Evolutionary conservation across 2,888 invertebrate species (phyloP).

Genomic region (Apamea sordens): DNA sequence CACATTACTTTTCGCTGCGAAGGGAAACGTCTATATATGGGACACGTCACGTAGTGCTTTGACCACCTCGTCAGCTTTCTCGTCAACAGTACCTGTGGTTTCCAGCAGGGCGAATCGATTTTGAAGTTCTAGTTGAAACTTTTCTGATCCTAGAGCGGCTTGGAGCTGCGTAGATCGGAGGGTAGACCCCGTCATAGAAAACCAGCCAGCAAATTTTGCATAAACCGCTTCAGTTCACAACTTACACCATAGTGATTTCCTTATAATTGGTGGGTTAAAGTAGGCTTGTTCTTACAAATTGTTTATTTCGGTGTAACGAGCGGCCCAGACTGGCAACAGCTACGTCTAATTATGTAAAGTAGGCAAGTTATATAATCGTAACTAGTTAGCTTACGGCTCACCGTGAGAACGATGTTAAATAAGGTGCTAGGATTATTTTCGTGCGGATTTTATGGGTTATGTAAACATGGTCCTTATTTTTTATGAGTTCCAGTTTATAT

Average conservation of each 20-base stretch:
- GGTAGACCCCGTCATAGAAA: neutral
- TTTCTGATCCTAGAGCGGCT: neutral
- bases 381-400: conserved; percentile 55
- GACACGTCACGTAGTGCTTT: neutral
- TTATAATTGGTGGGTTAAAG: conserved; percentile 70
- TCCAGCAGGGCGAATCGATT: too few relatives aligned
- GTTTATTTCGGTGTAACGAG: conserved; percentile 72
- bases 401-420: conserved; percentile 62
- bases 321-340: conserved; percentile 62
- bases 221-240: conserved; percentile 39
- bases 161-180: neutral
- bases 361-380: conserved; percentile 63
- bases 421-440: conserved; percentile 49
- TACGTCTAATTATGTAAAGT: conserved; percentile 69
- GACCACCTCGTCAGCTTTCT: neutral
- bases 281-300: conserved; percentile 71
- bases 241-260: conserved; percentile 63
- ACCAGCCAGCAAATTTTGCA: neutral
- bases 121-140: neutral
- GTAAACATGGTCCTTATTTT: conserved; percentile 23
- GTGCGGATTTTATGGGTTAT: conserved; percentile 45
- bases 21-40: neutral
- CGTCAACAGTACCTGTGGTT: neutral
- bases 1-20: neutral
- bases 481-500: conserved; percentile 1